phyloP scores from a whole-genome alignment of 2,113 vertebrate genomes.

The Protobothrops flavoviridis region DNA sequence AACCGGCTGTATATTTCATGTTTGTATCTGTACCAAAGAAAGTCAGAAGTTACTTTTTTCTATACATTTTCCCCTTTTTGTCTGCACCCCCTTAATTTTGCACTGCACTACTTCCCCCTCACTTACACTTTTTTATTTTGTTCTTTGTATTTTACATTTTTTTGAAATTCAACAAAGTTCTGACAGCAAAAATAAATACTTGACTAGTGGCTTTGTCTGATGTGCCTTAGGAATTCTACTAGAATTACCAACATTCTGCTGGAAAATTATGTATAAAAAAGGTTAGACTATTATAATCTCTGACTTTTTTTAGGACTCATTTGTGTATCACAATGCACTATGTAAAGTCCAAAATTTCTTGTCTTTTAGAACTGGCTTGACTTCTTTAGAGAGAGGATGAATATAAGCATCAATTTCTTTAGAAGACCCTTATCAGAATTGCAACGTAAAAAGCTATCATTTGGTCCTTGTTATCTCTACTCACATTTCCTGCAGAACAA shows the following conservation, averaged over 20 bases:
- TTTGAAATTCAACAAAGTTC: neutral
- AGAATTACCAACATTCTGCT: neutral
- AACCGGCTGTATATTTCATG: neutral
- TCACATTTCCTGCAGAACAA: neutral
- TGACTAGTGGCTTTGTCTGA: neutral
- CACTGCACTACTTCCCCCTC: neutral
- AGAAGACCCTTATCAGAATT: neutral
- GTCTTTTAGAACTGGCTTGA: neutral
- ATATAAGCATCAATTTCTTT: neutral
- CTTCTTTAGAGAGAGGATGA: neutral
- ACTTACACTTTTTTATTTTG: neutral
- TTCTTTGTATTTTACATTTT: neutral
- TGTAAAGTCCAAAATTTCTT: neutral
- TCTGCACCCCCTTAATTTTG: neutral
- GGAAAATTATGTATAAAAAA: neutral
- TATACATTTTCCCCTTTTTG: neutral
- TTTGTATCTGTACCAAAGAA: neutral
- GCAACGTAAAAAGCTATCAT: neutral
- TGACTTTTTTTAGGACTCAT: neutral
- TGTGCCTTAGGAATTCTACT: neutral
- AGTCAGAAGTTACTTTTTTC: neutral
- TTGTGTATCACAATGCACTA: neutral
- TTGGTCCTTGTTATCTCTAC: neutral
- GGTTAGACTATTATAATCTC: neutral
- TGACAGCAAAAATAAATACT: neutral